Conservation (phyloP, 37 sponge, comb jelly and placozoan genomes). For the Oopsacas minuta region DNA sequence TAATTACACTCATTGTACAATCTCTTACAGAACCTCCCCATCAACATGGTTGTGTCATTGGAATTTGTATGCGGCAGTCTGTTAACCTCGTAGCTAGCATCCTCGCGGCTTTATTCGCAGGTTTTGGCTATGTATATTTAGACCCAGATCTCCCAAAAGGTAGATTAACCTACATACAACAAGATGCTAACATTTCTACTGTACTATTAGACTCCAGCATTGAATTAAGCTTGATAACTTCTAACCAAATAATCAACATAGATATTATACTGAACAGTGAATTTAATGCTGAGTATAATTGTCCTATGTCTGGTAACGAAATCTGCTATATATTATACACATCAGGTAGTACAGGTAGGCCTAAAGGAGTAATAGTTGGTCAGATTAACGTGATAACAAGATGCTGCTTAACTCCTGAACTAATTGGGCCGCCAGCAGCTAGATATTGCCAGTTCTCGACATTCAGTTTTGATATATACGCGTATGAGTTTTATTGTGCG, state of each 20-base stretch:
- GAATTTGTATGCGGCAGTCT: constrained; percentile 2
- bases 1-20: not conserved
- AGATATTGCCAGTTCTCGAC: not conserved
- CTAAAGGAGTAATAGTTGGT: not conserved
- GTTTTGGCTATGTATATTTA: not conserved
- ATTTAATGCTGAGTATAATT: not conserved
- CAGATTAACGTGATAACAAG: not conserved
- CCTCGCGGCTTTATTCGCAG: not conserved
- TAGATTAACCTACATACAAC: not conserved
- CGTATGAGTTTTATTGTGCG: not conserved
- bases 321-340: not conserved
- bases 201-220: not conserved
- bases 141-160: not conserved
- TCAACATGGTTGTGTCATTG: not conserved
- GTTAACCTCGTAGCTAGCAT: not conserved
- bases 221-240: not conserved
- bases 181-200: not conserved
- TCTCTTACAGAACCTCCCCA: not conserved
- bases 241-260: not conserved
- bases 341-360: not conserved
- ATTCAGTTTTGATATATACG: constrained; percentile 3
- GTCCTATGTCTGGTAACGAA: not conserved
- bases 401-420: not conserved
- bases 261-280: not conserved
- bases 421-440: not conserved